phyloP scores from a whole-genome alignment of 2,797 vertebrate species.

The Ara ararauna region DNA sequence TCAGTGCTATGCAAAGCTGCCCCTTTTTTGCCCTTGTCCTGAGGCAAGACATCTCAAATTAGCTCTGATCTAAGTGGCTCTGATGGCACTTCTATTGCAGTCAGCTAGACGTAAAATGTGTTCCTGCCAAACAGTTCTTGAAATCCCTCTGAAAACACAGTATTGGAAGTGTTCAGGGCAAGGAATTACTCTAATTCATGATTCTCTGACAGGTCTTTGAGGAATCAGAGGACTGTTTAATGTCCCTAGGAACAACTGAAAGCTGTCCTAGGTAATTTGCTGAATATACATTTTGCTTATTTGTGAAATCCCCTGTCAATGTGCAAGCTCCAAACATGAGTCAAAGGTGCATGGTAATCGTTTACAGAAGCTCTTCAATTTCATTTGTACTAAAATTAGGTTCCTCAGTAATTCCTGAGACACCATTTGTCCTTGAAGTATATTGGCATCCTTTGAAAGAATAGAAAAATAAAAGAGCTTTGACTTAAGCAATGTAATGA shows the following conservation, averaged over 20 bases:
- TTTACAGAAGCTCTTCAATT: constrained; percentile 55
- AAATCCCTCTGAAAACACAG: neutral
- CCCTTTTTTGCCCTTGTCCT: constrained; percentile 2
- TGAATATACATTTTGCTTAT: neutral
- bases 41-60: constrained; percentile 10
- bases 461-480: neutral
- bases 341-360: constrained; percentile 21
- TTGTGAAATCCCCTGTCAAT: constrained; percentile 9
- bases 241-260: neutral
- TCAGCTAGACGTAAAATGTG: neutral
- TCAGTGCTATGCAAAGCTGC: neutral
- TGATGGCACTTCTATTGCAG: neutral
- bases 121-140: neutral
- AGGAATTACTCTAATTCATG: neutral
- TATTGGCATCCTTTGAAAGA: constrained; percentile 37
- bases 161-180: neutral
- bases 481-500: neutral
- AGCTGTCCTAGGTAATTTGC: neutral
- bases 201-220: neutral
- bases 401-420: constrained; percentile 48
- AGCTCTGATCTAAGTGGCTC: constrained; percentile 27
- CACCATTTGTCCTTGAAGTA: constrained; percentile 46
- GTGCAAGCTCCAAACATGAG: neutral
- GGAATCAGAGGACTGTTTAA: neutral
- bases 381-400: constrained; percentile 69